Percentiles rank a stretch among this genome's conserved stretches.
phyloP scores from a whole-genome alignment of 2,113 vertebrate species.

The Nesogale talazaci region DNA sequence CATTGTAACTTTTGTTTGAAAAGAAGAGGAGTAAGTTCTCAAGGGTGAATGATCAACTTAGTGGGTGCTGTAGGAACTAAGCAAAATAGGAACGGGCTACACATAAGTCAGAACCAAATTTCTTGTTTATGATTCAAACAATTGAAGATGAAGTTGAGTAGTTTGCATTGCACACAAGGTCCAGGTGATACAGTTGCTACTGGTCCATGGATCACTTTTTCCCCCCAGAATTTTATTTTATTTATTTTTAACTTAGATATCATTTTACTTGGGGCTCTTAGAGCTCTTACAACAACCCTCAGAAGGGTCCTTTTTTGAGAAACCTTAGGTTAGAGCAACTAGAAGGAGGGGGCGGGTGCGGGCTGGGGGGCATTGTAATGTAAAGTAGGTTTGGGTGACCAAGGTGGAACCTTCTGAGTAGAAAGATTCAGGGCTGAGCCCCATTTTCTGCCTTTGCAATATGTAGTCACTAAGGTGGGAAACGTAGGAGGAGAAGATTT shows the following conservation, averaged over 20 bases:
- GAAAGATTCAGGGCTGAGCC: not conserved
- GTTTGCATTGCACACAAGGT: not conserved
- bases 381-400: not conserved
- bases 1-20: not conserved
- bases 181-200: not conserved
- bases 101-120: too few species aligned
- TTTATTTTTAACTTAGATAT: too few species aligned
- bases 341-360: not conserved
- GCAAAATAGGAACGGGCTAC: not conserved
- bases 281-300: too few species aligned
- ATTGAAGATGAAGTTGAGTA: rapidly evolving
- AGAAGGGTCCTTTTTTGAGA: not conserved
- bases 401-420: not conserved
- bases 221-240: too few species aligned
- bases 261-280: too few species aligned
- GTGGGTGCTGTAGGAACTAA: not conserved
- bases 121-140: not conserved
- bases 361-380: too few species aligned
- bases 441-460: not conserved
- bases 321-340: not conserved
- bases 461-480: too few species aligned
- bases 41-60: not conserved
- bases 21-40: not conserved
- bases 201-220: not conserved
- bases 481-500: not conserved